phyloP scores from a whole-genome alignment of 2,797 vertebrate species.

The Anomalospiza imberbis region DNA sequence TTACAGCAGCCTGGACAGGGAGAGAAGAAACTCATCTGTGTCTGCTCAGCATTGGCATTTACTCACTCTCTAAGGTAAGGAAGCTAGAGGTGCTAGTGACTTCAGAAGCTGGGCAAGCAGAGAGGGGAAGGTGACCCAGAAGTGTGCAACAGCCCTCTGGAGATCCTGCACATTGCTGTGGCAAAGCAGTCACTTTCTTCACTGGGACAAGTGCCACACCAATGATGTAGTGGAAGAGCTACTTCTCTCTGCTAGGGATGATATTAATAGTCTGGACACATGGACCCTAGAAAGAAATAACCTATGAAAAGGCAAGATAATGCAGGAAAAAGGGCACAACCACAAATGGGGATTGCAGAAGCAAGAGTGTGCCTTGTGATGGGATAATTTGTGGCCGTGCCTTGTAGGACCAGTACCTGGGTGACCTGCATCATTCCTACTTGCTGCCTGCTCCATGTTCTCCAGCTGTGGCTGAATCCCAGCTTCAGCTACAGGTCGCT shows the following conservation, averaged over 20 bases:
- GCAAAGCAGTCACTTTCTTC: neutral
- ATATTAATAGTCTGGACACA: neutral
- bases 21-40: neutral
- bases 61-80: neutral
- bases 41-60: neutral
- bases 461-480: neutral
- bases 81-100: neutral
- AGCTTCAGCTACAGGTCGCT: neutral
- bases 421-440: neutral
- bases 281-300: neutral
- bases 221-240: neutral
- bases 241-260: neutral
- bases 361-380: neutral
- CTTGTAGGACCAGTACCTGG: neutral
- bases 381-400: fast-evolving
- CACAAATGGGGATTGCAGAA: neutral
- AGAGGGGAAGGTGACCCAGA: neutral
- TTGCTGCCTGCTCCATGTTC: neutral
- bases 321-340: neutral
- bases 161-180: fast-evolving
- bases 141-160: neutral
- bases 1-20: neutral
- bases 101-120: neutral
- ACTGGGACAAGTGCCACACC: neutral
- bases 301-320: neutral